Base-by-base conservation (phyloP, 2,888 invertebrate species). In the Iselma pallidipennis region DNA sequence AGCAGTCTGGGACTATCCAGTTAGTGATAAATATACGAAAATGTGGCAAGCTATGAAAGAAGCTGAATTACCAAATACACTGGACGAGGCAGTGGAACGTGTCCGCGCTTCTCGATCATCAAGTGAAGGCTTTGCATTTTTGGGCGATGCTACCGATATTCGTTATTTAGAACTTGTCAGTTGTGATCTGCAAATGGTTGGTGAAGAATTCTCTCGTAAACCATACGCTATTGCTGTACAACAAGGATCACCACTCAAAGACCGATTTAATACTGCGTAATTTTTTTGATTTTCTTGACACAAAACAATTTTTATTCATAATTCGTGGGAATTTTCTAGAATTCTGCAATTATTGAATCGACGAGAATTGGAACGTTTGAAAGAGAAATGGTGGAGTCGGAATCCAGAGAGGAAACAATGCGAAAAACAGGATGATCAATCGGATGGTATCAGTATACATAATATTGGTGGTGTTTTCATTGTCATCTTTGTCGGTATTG, bases 1-100 rank as follows among this genome's bases (percentile, higher is more conserved):
- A 14, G 98, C 98, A 0, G 98, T 98, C 0, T 98, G 98, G 98
- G 98, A 98, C 80, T 98, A 98, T 80, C 98, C 98, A 0, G 96
- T 98, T 0, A 96, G 96, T 75, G 97, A 98, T 82, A 98, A 96
- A 77, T 98, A 96, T 81, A 98, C 96, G 42, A 98, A 98, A 82
- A 96, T 99, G 91, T 97, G 97, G 94, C 94, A 96, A 78, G 94
- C 95, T 0, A 98, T 98, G 95, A 81, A 81, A 66, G 89, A 90
- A 71, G 92, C 96, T 0, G 88, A 87, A 0, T 85, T 98, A 10
- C 98, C 98, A 0, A 84, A 87, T 28, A 87, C 87, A 3, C 85
- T 93, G 42, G 89, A 91, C 0, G 92, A 92, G 68, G 98, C 96
- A 0, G 82, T 97, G 0, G 84, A 85, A 7, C 85, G 91, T 59